These are phyloP conservation scores for Tapirus indicus DNA, from an alignment of 2,797 vertebrate species.

Conservation along the genomic window DNA sequence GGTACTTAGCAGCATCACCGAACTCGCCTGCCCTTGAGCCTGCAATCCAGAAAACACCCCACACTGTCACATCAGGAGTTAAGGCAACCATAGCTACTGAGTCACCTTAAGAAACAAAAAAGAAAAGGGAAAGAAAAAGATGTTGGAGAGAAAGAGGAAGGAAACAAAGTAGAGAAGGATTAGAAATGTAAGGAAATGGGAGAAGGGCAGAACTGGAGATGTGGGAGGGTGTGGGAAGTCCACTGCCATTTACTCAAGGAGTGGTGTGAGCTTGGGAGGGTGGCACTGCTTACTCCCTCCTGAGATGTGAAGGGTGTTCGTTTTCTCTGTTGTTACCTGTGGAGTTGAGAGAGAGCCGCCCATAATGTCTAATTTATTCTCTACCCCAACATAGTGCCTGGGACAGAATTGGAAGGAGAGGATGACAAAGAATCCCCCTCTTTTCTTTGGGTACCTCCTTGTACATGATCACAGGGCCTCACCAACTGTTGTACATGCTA, in stretches of 20 bases:
- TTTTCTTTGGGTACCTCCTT: background rate
- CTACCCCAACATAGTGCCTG: background rate
- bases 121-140: too few relatives aligned
- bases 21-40: background rate
- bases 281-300: background rate
- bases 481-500: background rate
- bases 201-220: background rate
- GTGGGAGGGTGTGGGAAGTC: too few relatives aligned
- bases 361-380: background rate
- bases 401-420: background rate
- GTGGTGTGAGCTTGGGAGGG: background rate
- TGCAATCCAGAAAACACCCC: background rate
- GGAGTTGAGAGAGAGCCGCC: background rate
- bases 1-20: background rate
- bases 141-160: background rate
- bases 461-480: background rate
- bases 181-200: background rate
- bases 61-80: background rate
- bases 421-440: background rate
- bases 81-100: background rate
- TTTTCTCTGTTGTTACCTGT: background rate
- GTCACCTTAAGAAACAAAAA: background rate
- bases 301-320: background rate
- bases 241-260: accelerated
- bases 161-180: background rate